Conservation (phyloP, 2,797 vertebrate species). For the Pseudotriccus pelzelni region DNA sequence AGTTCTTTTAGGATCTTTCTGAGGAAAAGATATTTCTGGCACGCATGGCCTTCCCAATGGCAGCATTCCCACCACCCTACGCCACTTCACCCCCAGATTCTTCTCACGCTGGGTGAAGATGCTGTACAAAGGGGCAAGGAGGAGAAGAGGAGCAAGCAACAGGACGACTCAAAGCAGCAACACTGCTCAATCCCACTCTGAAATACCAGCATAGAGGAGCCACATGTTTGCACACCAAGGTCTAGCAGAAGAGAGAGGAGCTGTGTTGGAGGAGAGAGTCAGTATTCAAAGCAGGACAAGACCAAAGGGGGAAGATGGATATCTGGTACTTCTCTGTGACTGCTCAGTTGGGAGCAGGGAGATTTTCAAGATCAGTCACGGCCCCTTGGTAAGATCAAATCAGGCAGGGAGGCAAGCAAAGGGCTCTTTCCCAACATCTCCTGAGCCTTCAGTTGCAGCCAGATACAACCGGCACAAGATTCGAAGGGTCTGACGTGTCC, state of each 20-base stretch:
- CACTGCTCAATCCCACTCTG: not conserved
- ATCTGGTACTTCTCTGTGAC: not conserved
- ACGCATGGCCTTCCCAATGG: not conserved
- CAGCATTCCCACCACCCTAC: not conserved
- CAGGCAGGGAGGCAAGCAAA: not conserved
- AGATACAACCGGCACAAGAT: not conserved
- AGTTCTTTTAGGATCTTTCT: not conserved
- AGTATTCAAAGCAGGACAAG: not conserved
- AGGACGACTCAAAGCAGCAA: not conserved
- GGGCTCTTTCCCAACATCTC: not conserved
- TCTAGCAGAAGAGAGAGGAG: not conserved
- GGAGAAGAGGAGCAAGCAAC: not conserved
- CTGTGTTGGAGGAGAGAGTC: not conserved
- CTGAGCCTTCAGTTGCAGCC: not conserved
- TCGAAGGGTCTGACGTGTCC: not conserved
- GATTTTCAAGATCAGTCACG: not conserved
- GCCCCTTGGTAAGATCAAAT: not conserved
- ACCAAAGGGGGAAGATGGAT: not conserved
- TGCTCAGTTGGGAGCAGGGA: not conserved
- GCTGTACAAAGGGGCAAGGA: not conserved
- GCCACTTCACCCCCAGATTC: not conserved
- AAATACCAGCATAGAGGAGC: not conserved
- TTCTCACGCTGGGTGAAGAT: not conserved
- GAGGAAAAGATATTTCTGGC: not conserved
- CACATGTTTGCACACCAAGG: not conserved